Percentiles rank a stretch among this genome's conserved stretches.
Conservation (phyloP, 2,888 invertebrate genomes). For the Drosophila prostipennis region DNA sequence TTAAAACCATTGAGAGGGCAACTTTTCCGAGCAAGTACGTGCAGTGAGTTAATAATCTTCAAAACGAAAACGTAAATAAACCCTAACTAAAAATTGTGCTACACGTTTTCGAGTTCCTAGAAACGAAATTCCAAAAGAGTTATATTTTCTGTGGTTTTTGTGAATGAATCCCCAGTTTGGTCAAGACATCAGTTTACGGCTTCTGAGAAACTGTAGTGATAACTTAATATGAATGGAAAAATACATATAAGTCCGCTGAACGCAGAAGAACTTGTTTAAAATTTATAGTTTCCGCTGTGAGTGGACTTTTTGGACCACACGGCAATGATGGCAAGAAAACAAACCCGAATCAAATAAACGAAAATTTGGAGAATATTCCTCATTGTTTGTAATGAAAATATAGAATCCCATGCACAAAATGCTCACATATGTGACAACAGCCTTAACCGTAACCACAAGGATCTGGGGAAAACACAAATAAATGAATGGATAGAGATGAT, state of each 20-base stretch:
- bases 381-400: slow-evolving; percentile 56
- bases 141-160: slow-evolving; percentile 56
- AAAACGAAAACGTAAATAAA: slow-evolving; percentile 14
- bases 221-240: slow-evolving; percentile 41
- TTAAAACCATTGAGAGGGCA: slow-evolving; percentile 36
- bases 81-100: slow-evolving; percentile 48
- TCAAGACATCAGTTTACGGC: slow-evolving; percentile 23
- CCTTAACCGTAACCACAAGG: slow-evolving; percentile 18
- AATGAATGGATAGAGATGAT: slow-evolving; percentile 36
- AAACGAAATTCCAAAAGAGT: slow-evolving; percentile 61
- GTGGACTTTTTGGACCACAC: slow-evolving; percentile 54
- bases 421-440: slow-evolving; percentile 41
- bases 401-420: slow-evolving; percentile 22
- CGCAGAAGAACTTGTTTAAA: slow-evolving; percentile 59
- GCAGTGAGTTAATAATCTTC: slow-evolving; percentile 45
- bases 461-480: slow-evolving; percentile 52
- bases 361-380: slow-evolving; percentile 24
- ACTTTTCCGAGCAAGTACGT: slow-evolving; percentile 64
- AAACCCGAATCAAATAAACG: slow-evolving; percentile 58
- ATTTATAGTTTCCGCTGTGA: slow-evolving; percentile 70
- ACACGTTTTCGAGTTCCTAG: slow-evolving; percentile 65
- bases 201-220: slow-evolving; percentile 55
- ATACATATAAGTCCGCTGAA: slow-evolving; percentile 36
- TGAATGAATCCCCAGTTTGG: slow-evolving; percentile 60
- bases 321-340: slow-evolving; percentile 41